A percentile compares a stretch with the other conserved stretches of the same genome.
Conservation (phyloP, 1,140 invertebrate genomes). For the Drosophila arizonae region DNA sequence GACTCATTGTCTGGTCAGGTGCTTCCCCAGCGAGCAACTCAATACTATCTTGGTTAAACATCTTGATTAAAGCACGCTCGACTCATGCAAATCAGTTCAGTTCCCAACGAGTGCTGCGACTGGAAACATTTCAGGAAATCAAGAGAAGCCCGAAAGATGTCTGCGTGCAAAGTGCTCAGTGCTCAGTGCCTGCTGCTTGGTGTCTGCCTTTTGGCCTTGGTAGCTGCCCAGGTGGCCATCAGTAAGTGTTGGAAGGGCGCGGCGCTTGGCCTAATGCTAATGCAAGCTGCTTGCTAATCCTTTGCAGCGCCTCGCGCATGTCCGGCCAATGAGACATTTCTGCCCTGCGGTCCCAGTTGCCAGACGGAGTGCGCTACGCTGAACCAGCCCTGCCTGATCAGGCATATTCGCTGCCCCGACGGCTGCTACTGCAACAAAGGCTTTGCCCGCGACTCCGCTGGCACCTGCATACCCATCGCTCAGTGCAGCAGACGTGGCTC, state of each 20-base stretch:
- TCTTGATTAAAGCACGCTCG: conserved; percentile 11
- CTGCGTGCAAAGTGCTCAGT: conserved; percentile 8
- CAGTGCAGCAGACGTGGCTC: conserved; percentile 47
- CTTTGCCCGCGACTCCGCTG: conserved; percentile 77
- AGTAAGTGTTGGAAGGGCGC: conserved; percentile 33
- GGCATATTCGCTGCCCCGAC: conserved; percentile 83
- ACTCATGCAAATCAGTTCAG: conserved; percentile 25
- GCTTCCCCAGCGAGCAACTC: conserved; percentile 19
- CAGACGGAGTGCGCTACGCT: conserved; percentile 84
- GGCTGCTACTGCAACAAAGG: conserved; percentile 84
- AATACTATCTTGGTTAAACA: background rate
- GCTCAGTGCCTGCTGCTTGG: conserved; percentile 22
- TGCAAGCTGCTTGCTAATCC: too few relatives aligned
- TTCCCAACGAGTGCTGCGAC: conserved; percentile 19
- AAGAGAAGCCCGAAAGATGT: conserved; percentile 28
- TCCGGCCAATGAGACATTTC: conserved; percentile 75
- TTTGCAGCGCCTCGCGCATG: conserved; percentile 51
- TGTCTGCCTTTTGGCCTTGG: conserved; percentile 21
- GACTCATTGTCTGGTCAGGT: conserved; percentile 2
- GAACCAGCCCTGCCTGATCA: conserved; percentile 82
- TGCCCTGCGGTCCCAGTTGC: conserved; percentile 84
- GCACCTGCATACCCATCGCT: conserved; percentile 80
- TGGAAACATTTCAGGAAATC: conserved; percentile 4
- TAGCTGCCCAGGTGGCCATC: conserved; percentile 23
- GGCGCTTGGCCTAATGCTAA: background rate